Conservation (phyloP, 1,140 invertebrate species). For the Proctacanthus coquilletti region DNA sequence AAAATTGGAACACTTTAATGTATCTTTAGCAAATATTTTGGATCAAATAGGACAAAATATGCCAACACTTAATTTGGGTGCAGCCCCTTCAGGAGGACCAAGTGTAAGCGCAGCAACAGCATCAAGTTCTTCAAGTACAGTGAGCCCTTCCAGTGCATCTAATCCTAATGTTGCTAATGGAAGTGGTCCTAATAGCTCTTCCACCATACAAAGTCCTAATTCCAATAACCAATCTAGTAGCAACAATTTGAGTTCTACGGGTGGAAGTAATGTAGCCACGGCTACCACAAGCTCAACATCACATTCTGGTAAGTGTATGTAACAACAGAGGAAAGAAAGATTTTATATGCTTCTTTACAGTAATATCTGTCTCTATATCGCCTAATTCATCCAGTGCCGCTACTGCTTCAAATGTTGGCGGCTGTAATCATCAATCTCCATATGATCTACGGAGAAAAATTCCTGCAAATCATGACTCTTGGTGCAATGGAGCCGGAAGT, state of each 20-base stretch:
- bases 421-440: conserved; percentile 58
- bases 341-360: not conserved
- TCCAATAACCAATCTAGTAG: not conserved
- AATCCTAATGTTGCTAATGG: not conserved
- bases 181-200: conserved; percentile 5
- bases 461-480: conserved; percentile 46
- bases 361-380: not conserved
- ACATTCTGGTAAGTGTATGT: not conserved
- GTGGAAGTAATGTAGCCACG: conserved; percentile 5
- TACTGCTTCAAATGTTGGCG: conserved; percentile 24
- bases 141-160: not conserved
- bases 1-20: too few relatives aligned
- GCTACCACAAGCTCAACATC: conserved; percentile 4
- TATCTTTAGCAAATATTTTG: conserved; percentile 56
- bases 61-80: conserved; percentile 35
- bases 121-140: not conserved
- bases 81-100: conserved; percentile 30
- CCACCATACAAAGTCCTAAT: conserved; percentile 6
- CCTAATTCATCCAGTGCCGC: conserved; percentile 14
- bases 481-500: conserved; percentile 22
- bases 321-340: not conserved
- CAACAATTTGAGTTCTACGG: conserved; percentile 2
- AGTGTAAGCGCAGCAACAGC: conserved; percentile 8
- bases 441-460: conserved; percentile 74
- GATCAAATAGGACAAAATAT: conserved; percentile 58